Percentiles rank a stretch among this genome's conserved stretches.
Conservation (phyloP, 1,140 invertebrate genomes). For the Drosophila pruinosa region DNA sequence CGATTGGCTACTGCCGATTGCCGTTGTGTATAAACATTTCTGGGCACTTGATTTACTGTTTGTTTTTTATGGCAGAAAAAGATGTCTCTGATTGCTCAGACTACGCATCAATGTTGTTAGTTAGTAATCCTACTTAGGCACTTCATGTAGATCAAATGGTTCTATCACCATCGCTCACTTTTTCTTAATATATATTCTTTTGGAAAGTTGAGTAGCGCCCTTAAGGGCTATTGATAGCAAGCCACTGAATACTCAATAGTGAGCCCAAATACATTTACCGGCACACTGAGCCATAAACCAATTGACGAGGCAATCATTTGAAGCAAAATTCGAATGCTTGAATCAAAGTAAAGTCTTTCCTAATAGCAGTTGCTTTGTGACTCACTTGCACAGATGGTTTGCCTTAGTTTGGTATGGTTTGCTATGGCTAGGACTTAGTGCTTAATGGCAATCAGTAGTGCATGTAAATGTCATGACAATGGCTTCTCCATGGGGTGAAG, state of each 20-base stretch:
- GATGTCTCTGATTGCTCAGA: not conserved
- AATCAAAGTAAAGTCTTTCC: conserved; percentile 58
- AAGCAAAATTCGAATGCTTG: conserved; percentile 58
- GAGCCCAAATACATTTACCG: conserved; percentile 61
- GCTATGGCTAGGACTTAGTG: conserved; percentile 64
- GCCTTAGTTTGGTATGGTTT: conserved; percentile 3
- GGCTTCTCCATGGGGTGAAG: conserved; percentile 17
- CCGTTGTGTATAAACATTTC: not conserved
- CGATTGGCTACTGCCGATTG: not conserved
- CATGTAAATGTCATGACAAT: conserved; percentile 80
- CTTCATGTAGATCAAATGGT: not conserved
- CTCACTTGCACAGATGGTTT: conserved; percentile 9
- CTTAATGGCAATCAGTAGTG: conserved; percentile 65
- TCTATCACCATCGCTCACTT: not conserved
- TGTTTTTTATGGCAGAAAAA: not conserved
- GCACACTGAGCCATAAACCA: conserved; percentile 75
- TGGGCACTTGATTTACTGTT: conserved; percentile 1
- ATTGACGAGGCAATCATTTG: conserved; percentile 77
- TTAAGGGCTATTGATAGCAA: conserved; percentile 21
- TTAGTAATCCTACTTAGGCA: not conserved
- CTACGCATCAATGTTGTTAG: not conserved
- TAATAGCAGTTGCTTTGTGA: conserved; percentile 10
- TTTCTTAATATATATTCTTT: not conserved
- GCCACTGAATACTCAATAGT: conserved; percentile 32
- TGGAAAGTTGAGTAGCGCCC: not conserved